These are phyloP conservation scores for Selenia dentaria DNA, from an alignment of 2,888 invertebrate genomes.

Conservation along the genomic window DNA sequence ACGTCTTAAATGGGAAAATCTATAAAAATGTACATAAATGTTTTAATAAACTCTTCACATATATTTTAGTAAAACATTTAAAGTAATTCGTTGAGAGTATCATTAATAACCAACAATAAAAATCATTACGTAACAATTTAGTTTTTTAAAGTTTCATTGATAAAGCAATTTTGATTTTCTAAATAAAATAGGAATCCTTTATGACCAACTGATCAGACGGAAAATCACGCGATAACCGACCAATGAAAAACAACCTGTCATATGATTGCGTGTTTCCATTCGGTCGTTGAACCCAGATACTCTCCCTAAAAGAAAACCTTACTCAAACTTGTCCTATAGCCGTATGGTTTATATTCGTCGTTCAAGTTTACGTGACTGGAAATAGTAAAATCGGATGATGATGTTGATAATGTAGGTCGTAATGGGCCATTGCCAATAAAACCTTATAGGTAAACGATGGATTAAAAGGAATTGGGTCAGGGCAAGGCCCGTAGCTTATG, in stretches of 20 bases:
- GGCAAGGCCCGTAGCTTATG: slow-evolving; percentile 74
- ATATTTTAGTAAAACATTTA: too few species aligned
- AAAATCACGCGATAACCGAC: slow-evolving; percentile 38
- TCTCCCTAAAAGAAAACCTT: slow-evolving; percentile 43
- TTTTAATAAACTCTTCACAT: too few species aligned
- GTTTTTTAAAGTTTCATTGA: too few species aligned
- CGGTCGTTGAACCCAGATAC: slow-evolving; percentile 49
- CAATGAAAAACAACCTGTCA: slow-evolving; percentile 36
- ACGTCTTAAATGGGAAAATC: too few species aligned
- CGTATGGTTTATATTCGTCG: slow-evolving; percentile 78
- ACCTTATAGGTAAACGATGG: slow-evolving; percentile 84
- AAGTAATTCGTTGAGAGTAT: too few species aligned
- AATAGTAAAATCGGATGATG: slow-evolving; percentile 84
- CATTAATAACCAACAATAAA: too few species aligned
- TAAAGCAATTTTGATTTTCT: too few species aligned
- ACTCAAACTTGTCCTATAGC: slow-evolving; percentile 45
- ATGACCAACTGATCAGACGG: slow-evolving; percentile 23
- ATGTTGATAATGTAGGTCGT: slow-evolving; percentile 84
- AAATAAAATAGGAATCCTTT: not conserved
- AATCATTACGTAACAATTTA: too few species aligned
- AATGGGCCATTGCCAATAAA: slow-evolving; percentile 83
- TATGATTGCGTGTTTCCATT: slow-evolving; percentile 39
- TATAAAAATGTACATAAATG: too few species aligned
- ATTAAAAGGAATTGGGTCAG: slow-evolving; percentile 82
- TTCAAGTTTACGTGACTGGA: slow-evolving; percentile 83